phyloP scores from a whole-genome alignment of 2,888 invertebrate species.

The Tubulanus polymorphus region DNA sequence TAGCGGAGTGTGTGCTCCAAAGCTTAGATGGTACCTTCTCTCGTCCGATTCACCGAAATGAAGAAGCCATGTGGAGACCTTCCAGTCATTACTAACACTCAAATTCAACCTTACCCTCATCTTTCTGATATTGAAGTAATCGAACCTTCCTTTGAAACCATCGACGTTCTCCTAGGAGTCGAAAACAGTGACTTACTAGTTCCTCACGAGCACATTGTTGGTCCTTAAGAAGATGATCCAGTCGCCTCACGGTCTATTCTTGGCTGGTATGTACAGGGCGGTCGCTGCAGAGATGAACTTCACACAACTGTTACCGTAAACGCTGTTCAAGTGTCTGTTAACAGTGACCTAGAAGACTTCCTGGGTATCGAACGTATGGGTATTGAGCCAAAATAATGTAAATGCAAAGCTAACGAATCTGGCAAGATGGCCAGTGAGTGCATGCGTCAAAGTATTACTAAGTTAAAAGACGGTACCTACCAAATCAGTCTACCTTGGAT shows the following conservation, averaged over 20 bases:
- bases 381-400: slow-evolving; percentile 4
- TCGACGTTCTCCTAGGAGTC: slow-evolving; percentile 8
- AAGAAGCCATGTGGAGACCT: slow-evolving; percentile 11
- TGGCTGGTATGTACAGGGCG: slow-evolving; percentile 10
- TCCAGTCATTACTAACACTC: not conserved
- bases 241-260: slow-evolving; percentile 7
- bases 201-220: not conserved
- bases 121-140: not conserved
- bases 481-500: slow-evolving; percentile 9
- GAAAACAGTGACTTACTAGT: slow-evolving; percentile 5
- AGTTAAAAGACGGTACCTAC: slow-evolving; percentile 1
- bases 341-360: slow-evolving; percentile 9
- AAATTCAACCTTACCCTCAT: slow-evolving; percentile 2
- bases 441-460: not conserved
- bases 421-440: not conserved
- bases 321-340: not conserved
- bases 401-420: slow-evolving; percentile 3
- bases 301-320: not conserved
- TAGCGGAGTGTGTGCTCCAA: slow-evolving; percentile 1
- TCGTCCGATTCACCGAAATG: slow-evolving; percentile 1
- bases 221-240: slow-evolving; percentile 2
- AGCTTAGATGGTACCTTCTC: slow-evolving; percentile 1
- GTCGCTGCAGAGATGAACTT: not conserved
- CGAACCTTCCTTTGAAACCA: not conserved
- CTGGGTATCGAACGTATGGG: slow-evolving; percentile 5